Base-by-base conservation (phyloP, 2,113 vertebrate genomes). In the Actinemys pallida region DNA sequence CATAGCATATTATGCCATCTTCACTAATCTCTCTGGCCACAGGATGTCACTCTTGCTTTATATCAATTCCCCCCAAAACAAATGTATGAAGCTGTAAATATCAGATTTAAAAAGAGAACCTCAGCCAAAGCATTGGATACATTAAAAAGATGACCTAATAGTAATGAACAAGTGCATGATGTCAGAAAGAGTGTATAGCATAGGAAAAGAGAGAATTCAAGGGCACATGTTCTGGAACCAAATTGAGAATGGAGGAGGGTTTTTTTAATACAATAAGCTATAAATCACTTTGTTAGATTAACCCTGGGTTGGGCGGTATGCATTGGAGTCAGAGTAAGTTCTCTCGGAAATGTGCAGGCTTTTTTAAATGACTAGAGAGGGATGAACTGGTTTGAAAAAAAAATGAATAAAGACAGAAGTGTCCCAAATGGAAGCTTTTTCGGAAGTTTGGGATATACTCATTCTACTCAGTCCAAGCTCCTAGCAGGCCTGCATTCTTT, bases 351-450 rank as follows among this genome's bases (percentile, higher is more conserved):
- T 69, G 9, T 17, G 84, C 35, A 50, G 25, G 14, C 27, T 54
- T 22, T 0, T 3, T 6, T 49, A 13, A 83, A 79, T 69, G 81
- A 62, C 49, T 22, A 25, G 0, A 0, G 50, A n/a, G 5, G 17
- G 91, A 45, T 29, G 14, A 82, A 24, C 1, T 31, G 2, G 54
- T 85, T 91, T 42, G 17, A 42, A 35, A 52, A 7, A 82, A 50
- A 82, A 50, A 50, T 39, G 10, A 72, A 45, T 1, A 17, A 1
- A n/a, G 0, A 8, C 13, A 81, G 42, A 84, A 79, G 20, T 20
- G 1, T 1, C 65, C 9, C 65, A 72, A 72, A 20, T 72, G 17
- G 39, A 72, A 72, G 19, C 35, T 72, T 72, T 69, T 72, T 69
- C 16, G 3, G 19, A 72, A 9, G 65, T 39, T 72, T 72, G 65